Conservation (phyloP, 2,888 invertebrate species). For the Nasonia oneida region DNA sequence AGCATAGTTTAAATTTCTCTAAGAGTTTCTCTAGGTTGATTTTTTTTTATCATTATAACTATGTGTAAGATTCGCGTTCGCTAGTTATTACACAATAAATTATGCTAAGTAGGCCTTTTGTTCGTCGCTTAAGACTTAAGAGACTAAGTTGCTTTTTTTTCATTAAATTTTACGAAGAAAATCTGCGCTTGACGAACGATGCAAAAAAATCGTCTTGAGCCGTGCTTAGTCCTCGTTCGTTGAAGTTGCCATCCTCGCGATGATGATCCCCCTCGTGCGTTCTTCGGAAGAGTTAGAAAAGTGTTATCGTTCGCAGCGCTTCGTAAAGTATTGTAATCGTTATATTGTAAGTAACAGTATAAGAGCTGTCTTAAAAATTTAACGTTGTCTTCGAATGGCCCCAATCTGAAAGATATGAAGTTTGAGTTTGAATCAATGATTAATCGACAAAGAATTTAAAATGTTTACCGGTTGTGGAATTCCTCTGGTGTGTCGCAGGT, state of each 20-base stretch:
- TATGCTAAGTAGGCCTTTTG: constrained; percentile 67
- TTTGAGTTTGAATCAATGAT: background rate
- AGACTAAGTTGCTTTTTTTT: constrained; percentile 48
- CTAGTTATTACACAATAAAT: constrained; percentile 64
- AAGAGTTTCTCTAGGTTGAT: constrained; percentile 64
- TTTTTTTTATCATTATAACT: constrained; percentile 55
- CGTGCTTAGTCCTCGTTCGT: constrained; percentile 11
- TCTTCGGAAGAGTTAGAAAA: constrained; percentile 50
- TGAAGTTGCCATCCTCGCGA: constrained; percentile 40
- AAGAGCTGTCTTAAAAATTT: constrained; percentile 70
- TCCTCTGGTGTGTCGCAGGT: constrained; percentile 70
- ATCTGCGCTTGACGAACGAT: constrained; percentile 42
- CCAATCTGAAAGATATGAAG: constrained; percentile 73
- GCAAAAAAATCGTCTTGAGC: constrained; percentile 24
- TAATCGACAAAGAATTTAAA: background rate
- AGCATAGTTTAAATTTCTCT: constrained; percentile 58
- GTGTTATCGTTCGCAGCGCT: constrained; percentile 40
- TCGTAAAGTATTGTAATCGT: constrained; percentile 44
- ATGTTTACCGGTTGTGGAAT: constrained; percentile 73
- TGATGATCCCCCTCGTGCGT: constrained; percentile 32
- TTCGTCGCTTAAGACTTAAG: constrained; percentile 72
- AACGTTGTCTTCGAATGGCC: constrained; percentile 77
- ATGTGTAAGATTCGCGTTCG: constrained; percentile 58
- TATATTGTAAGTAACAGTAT: constrained; percentile 33
- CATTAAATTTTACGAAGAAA: constrained; percentile 44